Percentiles rank a stretch among this genome's conserved stretches.
Evolutionary conservation across 2,113 vertebrate species (phyloP).

Genomic region (Bubo bubo): DNA sequence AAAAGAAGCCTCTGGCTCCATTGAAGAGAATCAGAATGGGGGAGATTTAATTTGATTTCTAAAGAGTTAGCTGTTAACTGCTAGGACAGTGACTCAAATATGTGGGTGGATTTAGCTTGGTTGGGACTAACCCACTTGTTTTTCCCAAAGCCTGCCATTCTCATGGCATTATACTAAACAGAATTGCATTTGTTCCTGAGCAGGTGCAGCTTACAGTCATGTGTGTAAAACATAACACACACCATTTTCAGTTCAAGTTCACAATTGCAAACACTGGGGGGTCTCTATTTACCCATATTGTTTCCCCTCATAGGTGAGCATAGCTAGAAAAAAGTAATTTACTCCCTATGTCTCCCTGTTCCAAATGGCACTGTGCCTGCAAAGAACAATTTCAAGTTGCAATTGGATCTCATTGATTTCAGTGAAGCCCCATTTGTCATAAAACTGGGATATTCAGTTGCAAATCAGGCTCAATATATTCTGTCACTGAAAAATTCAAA

Average conservation of each 20-base stretch:
- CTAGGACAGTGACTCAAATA: background rate
- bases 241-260: background rate
- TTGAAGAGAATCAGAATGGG: background rate
- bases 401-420: background rate
- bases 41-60: background rate
- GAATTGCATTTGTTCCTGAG: background rate
- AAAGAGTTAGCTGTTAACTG: background rate
- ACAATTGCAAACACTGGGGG: background rate
- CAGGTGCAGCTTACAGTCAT: background rate
- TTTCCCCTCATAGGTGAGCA: background rate
- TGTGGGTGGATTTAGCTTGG: background rate
- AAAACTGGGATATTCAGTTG: background rate
- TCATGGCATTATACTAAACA: background rate
- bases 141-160: background rate
- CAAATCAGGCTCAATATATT: background rate
- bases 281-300: background rate
- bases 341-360: background rate
- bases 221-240: background rate
- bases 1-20: background rate
- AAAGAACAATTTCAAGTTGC: background rate
- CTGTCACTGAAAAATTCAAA: background rate
- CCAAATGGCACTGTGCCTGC: background rate
- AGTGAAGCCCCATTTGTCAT: background rate
- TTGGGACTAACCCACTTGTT: background rate
- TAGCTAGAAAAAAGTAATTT: background rate